phyloP scores from a whole-genome alignment of 2,113 vertebrate species.

The Talpa occidentalis region DNA sequence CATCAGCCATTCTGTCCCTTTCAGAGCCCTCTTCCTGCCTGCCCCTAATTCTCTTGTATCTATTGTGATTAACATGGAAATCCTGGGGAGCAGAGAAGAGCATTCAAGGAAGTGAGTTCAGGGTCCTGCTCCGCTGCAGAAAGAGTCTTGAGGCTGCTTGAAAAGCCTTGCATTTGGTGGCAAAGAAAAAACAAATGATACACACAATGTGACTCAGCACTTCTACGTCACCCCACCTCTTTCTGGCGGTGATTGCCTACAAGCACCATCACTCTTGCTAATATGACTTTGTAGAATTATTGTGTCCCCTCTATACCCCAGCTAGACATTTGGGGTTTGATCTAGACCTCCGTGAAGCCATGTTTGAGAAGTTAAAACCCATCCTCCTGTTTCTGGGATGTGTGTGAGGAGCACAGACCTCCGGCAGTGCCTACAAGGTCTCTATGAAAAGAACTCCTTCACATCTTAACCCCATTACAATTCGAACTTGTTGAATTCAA shows the following conservation, averaged over 20 bases:
- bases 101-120: no score
- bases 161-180: not conserved
- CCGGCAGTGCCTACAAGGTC: not conserved
- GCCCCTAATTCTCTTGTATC: not conserved
- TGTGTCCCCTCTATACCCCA: no score
- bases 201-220: rapidly evolving
- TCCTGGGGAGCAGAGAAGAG: not conserved
- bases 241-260: not conserved
- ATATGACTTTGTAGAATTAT: not conserved
- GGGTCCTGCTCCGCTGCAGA: not conserved
- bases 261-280: not conserved
- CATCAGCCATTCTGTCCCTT: not conserved
- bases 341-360: not conserved
- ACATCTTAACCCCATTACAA: not conserved
- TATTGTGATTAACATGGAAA: not conserved
- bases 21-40: not conserved
- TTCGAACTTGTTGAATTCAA: not conserved
- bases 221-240: not conserved
- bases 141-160: not conserved
- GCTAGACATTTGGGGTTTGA: not conserved
- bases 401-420: not conserved
- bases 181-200: not conserved
- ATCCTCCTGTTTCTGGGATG: not conserved
- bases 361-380: not conserved
- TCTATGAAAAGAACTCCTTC: not conserved